Evolutionary conservation across 2,113 vertebrate genomes (phyloP), one percentile per base, ranked within the genome.

Genomic region (Sphaerodactylus townsendi): DNA sequence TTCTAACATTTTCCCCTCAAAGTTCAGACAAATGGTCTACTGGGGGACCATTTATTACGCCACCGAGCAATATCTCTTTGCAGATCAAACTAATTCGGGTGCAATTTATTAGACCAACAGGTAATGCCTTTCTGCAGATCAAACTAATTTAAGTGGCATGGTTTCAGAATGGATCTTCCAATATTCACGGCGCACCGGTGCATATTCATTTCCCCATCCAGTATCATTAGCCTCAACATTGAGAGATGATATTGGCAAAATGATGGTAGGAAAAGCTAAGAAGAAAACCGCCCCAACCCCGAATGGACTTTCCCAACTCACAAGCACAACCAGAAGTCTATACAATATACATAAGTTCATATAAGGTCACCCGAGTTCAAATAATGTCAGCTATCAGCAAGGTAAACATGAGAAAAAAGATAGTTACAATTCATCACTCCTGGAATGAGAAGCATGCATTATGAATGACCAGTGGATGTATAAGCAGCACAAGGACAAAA

Each of bases 391-490:
- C 89, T 90, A 92, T 85, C 81, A 87, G 85, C 83, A 89, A 21
- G 89, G 79, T 91, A 91, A 93, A 95, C 5, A 23, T 59, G 25
- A 14, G 19, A 59, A 25, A 56, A 59, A 59, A 14, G 56, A 25
- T 25, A 23, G 21, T 59, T 59, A 21, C 21, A 10, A 59, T 23
- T 59, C 19, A 59, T 59, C 56, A 25, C 21, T 59, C 25, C 56
- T 59, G 56, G 21, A 59, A 66, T 88, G 75, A 95, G 79, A 85
- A 88, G 87, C 87, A 86, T 93, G 82, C 86, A 91, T 95, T 95
- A 93, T 92, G 93, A 95, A 96, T 94, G 93, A 96, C 94, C 95
- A 92, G 77, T 93, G 93, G 95, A 88, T 83, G 93, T 93, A 94
- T 92, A 89, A 93, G 92, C 91, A 94, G 92, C 93, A 95, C 86